Conservation (phyloP, 2,888 invertebrate genomes). For the Caenorhabditis uteleia region DNA sequence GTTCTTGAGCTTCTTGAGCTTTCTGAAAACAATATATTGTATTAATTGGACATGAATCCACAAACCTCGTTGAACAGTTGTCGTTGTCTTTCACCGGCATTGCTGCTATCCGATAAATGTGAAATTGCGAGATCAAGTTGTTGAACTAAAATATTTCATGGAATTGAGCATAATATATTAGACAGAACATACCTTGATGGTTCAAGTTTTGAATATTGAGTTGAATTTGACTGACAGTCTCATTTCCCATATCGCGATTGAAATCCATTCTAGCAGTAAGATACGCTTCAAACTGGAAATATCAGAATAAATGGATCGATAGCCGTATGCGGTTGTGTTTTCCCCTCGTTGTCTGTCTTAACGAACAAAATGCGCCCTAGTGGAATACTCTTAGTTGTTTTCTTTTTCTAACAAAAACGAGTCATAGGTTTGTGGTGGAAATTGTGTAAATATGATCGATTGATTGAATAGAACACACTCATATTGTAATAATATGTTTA, state of each 20-base stretch:
- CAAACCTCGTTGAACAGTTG: constrained; percentile 49
- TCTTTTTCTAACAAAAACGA: no score
- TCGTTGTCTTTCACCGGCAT: constrained; percentile 41
- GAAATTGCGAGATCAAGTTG: constrained; percentile 43
- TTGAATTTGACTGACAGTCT: constrained; percentile 42
- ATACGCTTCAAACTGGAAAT: constrained; percentile 28
- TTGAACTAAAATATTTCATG: constrained; percentile 3
- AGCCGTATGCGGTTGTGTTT: not conserved
- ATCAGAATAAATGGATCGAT: constrained; percentile 2
- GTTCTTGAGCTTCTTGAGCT: constrained; percentile 51
- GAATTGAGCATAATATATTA: not conserved
- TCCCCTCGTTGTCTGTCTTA: no score
- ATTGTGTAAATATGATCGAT: not conserved
- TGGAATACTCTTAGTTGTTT: no score
- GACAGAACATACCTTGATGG: constrained; percentile 41
- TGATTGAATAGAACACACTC: no score
- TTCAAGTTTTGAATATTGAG: constrained; percentile 50
- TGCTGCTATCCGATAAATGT: constrained; percentile 42
- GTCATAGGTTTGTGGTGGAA: no score
- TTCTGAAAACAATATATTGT: constrained; percentile 24
- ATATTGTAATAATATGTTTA: no score
- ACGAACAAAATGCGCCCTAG: no score
- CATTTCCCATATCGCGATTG: constrained; percentile 46
- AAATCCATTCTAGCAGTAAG: constrained; percentile 48
- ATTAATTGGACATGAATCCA: not conserved